A percentile compares a stretch with the other conserved stretches of the same genome.
phyloP scores from a whole-genome alignment of 2,797 vertebrate genomes.

The Caiman crocodilus region DNA sequence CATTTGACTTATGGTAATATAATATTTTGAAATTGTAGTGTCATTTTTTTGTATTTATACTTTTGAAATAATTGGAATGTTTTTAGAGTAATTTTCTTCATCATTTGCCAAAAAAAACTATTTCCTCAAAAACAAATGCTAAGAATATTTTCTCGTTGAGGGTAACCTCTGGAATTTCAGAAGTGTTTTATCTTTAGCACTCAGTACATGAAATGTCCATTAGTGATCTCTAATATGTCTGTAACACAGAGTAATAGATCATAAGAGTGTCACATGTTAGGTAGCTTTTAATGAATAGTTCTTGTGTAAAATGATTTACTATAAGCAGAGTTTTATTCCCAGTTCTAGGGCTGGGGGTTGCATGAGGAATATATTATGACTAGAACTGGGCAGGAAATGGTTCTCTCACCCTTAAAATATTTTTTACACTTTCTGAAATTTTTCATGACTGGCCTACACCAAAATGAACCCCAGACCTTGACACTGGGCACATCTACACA shows the following conservation, averaged over 20 bases:
- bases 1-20: neutral
- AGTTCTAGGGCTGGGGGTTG: fast-evolving
- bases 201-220: fast-evolving
- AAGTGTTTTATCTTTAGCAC: fast-evolving
- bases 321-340: fast-evolving
- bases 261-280: neutral
- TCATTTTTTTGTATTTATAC: fast-evolving
- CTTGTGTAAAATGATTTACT: neutral
- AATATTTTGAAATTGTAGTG: neutral
- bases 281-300: neutral
- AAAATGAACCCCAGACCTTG: no score
- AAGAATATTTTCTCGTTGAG: neutral
- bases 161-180: neutral
- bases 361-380: fast-evolving
- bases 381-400: neutral
- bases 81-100: neutral
- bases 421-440: neutral
- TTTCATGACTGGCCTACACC: neutral
- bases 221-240: neutral
- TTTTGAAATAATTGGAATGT: neutral
- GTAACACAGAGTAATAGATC: neutral
- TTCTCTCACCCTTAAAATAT: fast-evolving
- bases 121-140: neutral
- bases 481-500: no score
- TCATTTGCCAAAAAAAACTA: neutral